Evolutionary conservation across 2,797 vertebrate genomes (phyloP), one percentile per base, ranked within the genome.

Genomic region (Sylvilagus floridanus): DNA sequence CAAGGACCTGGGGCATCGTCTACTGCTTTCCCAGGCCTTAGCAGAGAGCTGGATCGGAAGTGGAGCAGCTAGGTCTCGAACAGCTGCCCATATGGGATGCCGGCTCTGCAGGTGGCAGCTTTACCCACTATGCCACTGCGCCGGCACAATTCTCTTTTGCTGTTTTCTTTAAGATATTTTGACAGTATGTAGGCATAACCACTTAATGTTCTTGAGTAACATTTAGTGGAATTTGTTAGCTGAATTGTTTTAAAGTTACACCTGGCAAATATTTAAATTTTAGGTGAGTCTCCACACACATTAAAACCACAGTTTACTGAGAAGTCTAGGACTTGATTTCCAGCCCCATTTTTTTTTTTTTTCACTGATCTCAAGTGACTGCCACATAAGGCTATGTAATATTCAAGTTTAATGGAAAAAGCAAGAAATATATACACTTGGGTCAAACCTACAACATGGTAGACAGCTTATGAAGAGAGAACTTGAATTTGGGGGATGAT

Each of bases 241-340:
- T 89, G 35, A 50, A 90, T 42, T 77, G 24, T 91, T 93, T 94
- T 85, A 73, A 92, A 84, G 63, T 91, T n/a, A 73, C 57, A 50
- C 21, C 47, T 42, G 65, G 8, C 32, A 76, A 52, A 83, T 87
- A 91, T 87, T 88, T 95, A 84, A 73, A 77, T 88, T 76, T 89
- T 57, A 73, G 54, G 47, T 73, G 47, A 78, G 17, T 62, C 76
- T 84, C 10, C 21, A 11, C 72, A 11, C 47, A 85, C 54, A 65
- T 32, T 76, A 78, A 75, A 95, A 71, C 93, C 28, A 54, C 19
- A 75, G 24, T 21, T 28, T 12, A 88, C 24, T 71, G 57, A 85
- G 50, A 65, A 28, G 21, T 86, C 5, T 0, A 77, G 85, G 42
- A 81, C 60, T 21, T 92, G 66, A 69, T 73, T 95, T 83, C 26